These are phyloP conservation scores for Sialis lutaria DNA, from an alignment of 2,888 invertebrate genomes.

Conservation along the genomic window DNA sequence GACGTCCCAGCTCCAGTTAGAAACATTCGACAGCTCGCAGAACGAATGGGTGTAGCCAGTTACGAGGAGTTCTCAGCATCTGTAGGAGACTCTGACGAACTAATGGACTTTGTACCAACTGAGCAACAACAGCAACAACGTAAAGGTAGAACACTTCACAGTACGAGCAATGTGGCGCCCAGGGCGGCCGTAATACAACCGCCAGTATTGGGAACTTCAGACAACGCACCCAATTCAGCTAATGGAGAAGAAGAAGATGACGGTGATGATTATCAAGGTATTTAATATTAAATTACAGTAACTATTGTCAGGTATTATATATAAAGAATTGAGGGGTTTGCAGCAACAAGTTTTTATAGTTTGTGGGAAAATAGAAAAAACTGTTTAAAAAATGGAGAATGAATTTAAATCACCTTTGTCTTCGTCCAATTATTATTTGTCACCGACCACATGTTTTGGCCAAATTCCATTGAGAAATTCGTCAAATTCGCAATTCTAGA, in stretches of 20 bases:
- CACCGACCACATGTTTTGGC: too few relatives aligned
- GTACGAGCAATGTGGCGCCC: background rate
- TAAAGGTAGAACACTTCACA: background rate
- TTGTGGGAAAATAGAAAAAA: too few relatives aligned
- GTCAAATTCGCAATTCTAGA: too few relatives aligned
- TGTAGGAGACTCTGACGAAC: background rate
- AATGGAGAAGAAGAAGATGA: background rate
- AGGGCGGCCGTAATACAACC: background rate
- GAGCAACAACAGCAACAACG: background rate
- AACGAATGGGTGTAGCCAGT: slow-evolving; percentile 2
- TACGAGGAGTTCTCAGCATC: slow-evolving; percentile 5
- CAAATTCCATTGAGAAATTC: too few relatives aligned
- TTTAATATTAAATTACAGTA: too few relatives aligned
- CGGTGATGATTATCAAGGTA: background rate
- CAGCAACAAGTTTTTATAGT: too few relatives aligned
- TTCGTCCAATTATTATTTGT: too few relatives aligned
- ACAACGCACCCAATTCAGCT: background rate
- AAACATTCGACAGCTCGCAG: background rate
- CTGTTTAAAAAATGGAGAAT: too few relatives aligned
- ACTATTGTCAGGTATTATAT: too few relatives aligned
- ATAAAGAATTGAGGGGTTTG: too few relatives aligned
- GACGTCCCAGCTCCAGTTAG: background rate
- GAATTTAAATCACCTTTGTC: too few relatives aligned
- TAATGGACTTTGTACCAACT: background rate
- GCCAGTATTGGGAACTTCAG: background rate